These are phyloP conservation scores for Terrapene triunguis DNA, from an alignment of 2,113 vertebrate species.

Conservation along the genomic window DNA sequence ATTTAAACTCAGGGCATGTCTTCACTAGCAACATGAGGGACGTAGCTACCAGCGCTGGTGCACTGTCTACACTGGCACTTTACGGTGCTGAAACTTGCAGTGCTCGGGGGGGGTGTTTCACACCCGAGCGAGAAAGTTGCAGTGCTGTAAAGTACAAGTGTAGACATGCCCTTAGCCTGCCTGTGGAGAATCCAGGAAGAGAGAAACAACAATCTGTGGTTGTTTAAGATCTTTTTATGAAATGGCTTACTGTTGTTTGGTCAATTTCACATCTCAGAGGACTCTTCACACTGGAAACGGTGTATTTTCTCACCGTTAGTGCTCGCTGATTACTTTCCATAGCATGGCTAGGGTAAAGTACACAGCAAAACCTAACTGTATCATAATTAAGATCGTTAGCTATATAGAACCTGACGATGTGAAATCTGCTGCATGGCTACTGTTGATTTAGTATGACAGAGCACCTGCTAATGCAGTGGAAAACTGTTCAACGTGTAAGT, in stretches of 20 bases:
- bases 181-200: background rate
- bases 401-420: background rate
- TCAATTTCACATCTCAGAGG: background rate
- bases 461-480: constrained; percentile 29
- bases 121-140: no score
- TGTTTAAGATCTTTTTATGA: rapidly evolving
- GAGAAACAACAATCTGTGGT: background rate
- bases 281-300: rapidly evolving
- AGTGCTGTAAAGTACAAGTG: no score
- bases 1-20: background rate
- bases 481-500: background rate
- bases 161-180: background rate
- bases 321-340: background rate
- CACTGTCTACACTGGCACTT: no score
- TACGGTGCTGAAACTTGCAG: no score
- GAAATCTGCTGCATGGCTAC: constrained; percentile 51
- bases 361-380: constrained; percentile 10
- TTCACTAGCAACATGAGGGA: no score
- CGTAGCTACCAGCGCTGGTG: no score
- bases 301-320: background rate
- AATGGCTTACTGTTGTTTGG: background rate
- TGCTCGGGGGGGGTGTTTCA: no score
- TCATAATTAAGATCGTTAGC: constrained; percentile 31
- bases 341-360: constrained; percentile 25
- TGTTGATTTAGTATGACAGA: constrained; percentile 54